These are phyloP conservation scores for Rhyacophila evoluta DNA, from an alignment of 2,888 invertebrate species.

Conservation along the genomic window DNA sequence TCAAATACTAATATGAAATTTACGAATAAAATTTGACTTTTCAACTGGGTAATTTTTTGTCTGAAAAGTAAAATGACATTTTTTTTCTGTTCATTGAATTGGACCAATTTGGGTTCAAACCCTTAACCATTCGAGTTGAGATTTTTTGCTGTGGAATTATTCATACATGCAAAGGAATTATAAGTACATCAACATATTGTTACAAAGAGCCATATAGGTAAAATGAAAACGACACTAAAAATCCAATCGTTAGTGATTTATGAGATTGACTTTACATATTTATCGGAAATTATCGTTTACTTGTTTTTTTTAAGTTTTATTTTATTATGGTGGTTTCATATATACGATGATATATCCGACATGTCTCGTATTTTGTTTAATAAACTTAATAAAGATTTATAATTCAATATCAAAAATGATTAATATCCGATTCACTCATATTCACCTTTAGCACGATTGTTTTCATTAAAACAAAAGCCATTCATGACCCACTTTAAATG, in stretches of 20 bases:
- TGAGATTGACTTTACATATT: background rate
- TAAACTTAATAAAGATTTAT: no score
- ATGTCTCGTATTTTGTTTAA: background rate
- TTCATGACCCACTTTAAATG: constrained; percentile 32
- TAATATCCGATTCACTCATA: background rate
- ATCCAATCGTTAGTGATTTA: background rate
- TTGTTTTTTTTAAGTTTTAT: no score
- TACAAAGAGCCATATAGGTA: background rate
- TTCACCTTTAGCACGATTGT: constrained; percentile 23
- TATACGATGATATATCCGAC: background rate
- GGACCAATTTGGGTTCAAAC: background rate
- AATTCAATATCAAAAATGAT: no score
- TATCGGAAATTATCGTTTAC: background rate
- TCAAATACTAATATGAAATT: no score
- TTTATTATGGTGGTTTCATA: background rate
- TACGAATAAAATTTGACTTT: no score
- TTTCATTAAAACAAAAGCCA: constrained; percentile 17
- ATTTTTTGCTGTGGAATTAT: background rate
- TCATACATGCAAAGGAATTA: background rate
- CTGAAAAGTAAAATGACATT: no score
- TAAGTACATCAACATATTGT: background rate
- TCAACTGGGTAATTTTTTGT: no score
- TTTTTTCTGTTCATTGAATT: no score
- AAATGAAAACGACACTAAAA: background rate
- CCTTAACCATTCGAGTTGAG: background rate